Evolutionary conservation across 2,888 invertebrate genomes (phyloP).

Genomic region (Mythimna ferrago): DNA sequence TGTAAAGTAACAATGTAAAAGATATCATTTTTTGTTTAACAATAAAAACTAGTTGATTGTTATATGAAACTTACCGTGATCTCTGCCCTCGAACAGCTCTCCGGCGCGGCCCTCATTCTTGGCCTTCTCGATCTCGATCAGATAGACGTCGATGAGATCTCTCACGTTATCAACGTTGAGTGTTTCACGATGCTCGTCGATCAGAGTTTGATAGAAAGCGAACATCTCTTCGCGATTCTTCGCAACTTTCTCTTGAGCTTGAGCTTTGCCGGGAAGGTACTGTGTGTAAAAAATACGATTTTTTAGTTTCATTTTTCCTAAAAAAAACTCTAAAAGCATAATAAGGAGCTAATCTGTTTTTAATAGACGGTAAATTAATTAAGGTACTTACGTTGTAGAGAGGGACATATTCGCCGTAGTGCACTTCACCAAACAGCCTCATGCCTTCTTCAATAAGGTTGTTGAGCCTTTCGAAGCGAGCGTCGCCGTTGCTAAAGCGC

Average conservation of each 20-base stretch:
- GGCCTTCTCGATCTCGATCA: constrained; percentile 96
- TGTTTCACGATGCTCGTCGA: constrained; percentile 94
- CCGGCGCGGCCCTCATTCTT: constrained; percentile 94
- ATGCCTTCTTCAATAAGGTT: constrained; percentile 97
- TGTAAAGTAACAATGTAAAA: constrained; percentile 1
- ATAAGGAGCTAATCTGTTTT: background rate
- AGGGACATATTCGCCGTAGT: constrained; percentile 96
- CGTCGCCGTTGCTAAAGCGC: constrained; percentile 95
- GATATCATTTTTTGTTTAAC: background rate
- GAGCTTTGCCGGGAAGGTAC: constrained; percentile 92
- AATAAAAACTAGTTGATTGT: constrained; percentile 40
- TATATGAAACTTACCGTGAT: constrained; percentile 93
- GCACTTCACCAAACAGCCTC: constrained; percentile 95
- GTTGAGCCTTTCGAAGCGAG: constrained; percentile 95
- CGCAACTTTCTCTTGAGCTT: constrained; percentile 91
- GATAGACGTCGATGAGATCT: constrained; percentile 96
- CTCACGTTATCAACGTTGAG: constrained; percentile 94
- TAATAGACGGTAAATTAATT: background rate
- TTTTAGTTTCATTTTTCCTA: constrained; percentile 26
- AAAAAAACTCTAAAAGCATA: background rate
- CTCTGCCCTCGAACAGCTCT: constrained; percentile 95
- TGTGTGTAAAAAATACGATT: constrained; percentile 70
- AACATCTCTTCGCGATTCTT: constrained; percentile 96
- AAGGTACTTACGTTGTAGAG: constrained; percentile 91
- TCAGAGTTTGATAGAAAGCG: constrained; percentile 95